These are phyloP conservation scores for Sebastes itinus DNA, from an alignment of 2,797 vertebrate genomes.

Conservation along the genomic window DNA sequence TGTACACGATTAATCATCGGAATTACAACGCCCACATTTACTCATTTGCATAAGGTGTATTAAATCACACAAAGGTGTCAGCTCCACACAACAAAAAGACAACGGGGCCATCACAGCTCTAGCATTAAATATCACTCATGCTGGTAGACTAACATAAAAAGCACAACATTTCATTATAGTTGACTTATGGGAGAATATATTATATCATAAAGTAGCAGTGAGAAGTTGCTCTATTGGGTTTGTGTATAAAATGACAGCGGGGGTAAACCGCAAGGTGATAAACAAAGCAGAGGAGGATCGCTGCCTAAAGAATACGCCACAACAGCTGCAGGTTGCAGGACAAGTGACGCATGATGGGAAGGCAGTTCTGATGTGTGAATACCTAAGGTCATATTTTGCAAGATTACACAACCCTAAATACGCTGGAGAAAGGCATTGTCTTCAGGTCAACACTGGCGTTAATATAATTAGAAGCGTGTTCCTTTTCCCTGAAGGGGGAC, in stretches of 20 bases:
- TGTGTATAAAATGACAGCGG: slow-evolving; percentile 39
- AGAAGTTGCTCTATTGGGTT: slow-evolving; percentile 37
- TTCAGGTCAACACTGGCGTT: slow-evolving; percentile 66
- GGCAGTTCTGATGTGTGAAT: slow-evolving; percentile 59
- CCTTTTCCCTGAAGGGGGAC: slow-evolving; percentile 60
- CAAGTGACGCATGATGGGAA: slow-evolving; percentile 54
- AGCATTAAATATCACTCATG: slow-evolving; percentile 39
- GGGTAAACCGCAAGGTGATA: slow-evolving; percentile 59
- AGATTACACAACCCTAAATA: slow-evolving; percentile 59
- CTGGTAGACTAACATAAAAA: slow-evolving; percentile 28
- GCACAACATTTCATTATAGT: slow-evolving; percentile 36
- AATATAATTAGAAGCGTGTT: slow-evolving; percentile 76
- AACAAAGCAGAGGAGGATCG: slow-evolving; percentile 47
- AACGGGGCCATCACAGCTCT: neutral
- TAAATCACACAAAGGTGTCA: slow-evolving; percentile 55
- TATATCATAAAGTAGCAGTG: slow-evolving; percentile 21
- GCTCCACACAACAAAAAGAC: slow-evolving; percentile 35
- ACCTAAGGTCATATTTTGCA: slow-evolving; percentile 58
- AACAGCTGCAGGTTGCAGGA: slow-evolving; percentile 62
- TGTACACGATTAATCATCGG: slow-evolving; percentile 39
- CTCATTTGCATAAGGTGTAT: slow-evolving; percentile 54
- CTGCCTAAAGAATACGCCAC: slow-evolving; percentile 36
- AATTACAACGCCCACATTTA: slow-evolving; percentile 37
- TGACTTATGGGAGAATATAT: slow-evolving; percentile 39
- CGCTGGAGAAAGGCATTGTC: slow-evolving; percentile 58